Evolutionary conservation across 1,140 invertebrate species (phyloP).

Genomic region (Drosophila repleta): DNA sequence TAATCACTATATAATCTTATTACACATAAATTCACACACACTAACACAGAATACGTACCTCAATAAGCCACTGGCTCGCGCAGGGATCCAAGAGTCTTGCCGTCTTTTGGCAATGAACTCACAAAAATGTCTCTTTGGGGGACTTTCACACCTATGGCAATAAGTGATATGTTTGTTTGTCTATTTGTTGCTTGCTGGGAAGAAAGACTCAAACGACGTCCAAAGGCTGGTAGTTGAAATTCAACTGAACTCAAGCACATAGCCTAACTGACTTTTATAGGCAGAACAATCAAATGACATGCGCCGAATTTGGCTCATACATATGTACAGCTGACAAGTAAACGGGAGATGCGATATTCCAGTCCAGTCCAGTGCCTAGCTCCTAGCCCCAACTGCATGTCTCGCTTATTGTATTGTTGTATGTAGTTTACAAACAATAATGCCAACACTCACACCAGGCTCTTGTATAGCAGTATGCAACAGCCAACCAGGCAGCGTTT

Average conservation of each 20-base stretch:
- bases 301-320: constrained; percentile 66
- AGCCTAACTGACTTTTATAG: constrained; percentile 81
- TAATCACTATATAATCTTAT: background rate
- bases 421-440: constrained; percentile 83
- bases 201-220: constrained; percentile 58
- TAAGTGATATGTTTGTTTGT: constrained; percentile 10
- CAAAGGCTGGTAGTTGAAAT: constrained; percentile 73
- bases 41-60: constrained; percentile 43
- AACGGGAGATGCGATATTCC: constrained; percentile 16
- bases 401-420: constrained; percentile 82
- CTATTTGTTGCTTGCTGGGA: constrained; percentile 10
- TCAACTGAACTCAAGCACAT: constrained; percentile 77
- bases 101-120: constrained; percentile 48
- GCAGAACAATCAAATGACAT: constrained; percentile 74
- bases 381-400: constrained; percentile 33
- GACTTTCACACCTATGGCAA: constrained; percentile 2
- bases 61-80: constrained; percentile 53
- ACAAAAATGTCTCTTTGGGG: constrained; percentile 14
- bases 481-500: constrained; percentile 60
- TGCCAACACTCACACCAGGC: constrained; percentile 64
- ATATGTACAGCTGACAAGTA: constrained; percentile 49
- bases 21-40: constrained; percentile 2
- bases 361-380: constrained; percentile 2
- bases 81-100: constrained; percentile 54
- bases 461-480: constrained; percentile 57